Percentiles rank a stretch among this genome's conserved stretches.
These are phyloP conservation scores for Drosophila anomalata DNA, from an alignment of 2,888 invertebrate genomes.

Conservation along the genomic window DNA sequence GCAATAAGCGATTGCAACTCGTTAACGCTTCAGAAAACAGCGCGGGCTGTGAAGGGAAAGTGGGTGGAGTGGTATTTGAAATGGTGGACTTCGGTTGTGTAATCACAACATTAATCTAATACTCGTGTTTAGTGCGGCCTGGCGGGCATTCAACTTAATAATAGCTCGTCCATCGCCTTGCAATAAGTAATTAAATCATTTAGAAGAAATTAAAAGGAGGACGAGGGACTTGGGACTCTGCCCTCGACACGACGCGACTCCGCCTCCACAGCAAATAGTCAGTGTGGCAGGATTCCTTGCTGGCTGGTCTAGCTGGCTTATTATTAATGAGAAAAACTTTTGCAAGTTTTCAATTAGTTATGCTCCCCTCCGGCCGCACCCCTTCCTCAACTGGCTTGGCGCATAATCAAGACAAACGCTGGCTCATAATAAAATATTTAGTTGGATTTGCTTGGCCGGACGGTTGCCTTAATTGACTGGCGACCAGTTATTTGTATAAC, in stretches of 20 bases:
- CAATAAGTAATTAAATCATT: slow-evolving; percentile 73
- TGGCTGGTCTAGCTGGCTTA: slow-evolving; percentile 52
- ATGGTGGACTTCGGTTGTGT: slow-evolving; percentile 21
- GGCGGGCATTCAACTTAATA: slow-evolving; percentile 57
- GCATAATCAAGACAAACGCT: slow-evolving; percentile 69
- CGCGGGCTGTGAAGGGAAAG: background rate
- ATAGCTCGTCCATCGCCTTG: slow-evolving; percentile 57
- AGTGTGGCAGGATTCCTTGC: slow-evolving; percentile 10
- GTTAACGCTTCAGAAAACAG: slow-evolving; percentile 59
- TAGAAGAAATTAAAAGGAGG: slow-evolving; percentile 60
- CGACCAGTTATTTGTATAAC: slow-evolving; percentile 58
- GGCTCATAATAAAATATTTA: slow-evolving; percentile 68
- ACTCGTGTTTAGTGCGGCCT: slow-evolving; percentile 57
- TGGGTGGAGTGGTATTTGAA: background rate
- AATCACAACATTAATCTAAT: slow-evolving; percentile 74
- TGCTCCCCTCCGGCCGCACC: slow-evolving; percentile 32
- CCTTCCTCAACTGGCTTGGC: slow-evolving; percentile 42
- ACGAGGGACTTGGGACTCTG: background rate
- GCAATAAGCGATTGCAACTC: slow-evolving; percentile 61
- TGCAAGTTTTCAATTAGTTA: slow-evolving; percentile 76
- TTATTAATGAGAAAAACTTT: slow-evolving; percentile 76
- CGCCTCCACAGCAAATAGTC: slow-evolving; percentile 30
- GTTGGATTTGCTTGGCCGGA: slow-evolving; percentile 37
- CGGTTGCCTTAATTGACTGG: slow-evolving; percentile 62
- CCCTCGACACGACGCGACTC: background rate